A percentile compares a stretch with the other conserved stretches of the same genome.
These are phyloP conservation scores for Drosophila sucinea DNA, from an alignment of 1,140 invertebrate genomes.

Conservation along the genomic window DNA sequence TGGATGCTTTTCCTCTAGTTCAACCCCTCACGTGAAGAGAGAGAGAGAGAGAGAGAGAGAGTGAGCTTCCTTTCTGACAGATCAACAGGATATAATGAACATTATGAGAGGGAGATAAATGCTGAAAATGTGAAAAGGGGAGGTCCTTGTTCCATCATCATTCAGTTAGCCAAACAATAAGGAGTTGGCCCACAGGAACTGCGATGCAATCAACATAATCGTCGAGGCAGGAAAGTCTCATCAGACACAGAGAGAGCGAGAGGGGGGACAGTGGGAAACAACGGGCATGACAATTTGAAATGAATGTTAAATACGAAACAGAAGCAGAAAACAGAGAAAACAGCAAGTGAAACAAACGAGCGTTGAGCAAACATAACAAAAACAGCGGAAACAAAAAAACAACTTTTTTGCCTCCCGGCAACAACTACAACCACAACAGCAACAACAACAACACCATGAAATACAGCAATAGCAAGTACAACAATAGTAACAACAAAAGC, in stretches of 20 bases:
- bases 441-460: constrained; percentile 42
- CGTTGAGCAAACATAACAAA: constrained; percentile 63
- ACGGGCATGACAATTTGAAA: constrained; percentile 75
- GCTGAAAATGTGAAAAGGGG: constrained; percentile 20
- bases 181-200: constrained; percentile 68
- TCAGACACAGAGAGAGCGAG: constrained; percentile 10
- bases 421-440: constrained; percentile 25
- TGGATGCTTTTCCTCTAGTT: constrained; percentile 25
- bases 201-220: constrained; percentile 78
- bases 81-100: constrained; percentile 80
- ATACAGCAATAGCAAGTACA: constrained; percentile 40
- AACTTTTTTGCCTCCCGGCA: constrained; percentile 37
- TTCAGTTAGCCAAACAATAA: constrained; percentile 76
- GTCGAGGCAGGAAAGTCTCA: constrained; percentile 64
- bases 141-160: constrained; percentile 38
- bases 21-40: no score
- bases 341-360: constrained; percentile 66
- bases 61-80: constrained; percentile 58
- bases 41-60: not conserved
- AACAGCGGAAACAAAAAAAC: constrained; percentile 43
- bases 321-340: constrained; percentile 31
- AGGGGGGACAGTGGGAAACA: constrained; percentile 16
- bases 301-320: constrained; percentile 74
- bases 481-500: constrained; percentile 44
- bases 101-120: constrained; percentile 45